These are phyloP conservation scores for Phataginus tetradactyla DNA, from an alignment of 2,797 vertebrate genomes.

Conservation along the genomic window DNA sequence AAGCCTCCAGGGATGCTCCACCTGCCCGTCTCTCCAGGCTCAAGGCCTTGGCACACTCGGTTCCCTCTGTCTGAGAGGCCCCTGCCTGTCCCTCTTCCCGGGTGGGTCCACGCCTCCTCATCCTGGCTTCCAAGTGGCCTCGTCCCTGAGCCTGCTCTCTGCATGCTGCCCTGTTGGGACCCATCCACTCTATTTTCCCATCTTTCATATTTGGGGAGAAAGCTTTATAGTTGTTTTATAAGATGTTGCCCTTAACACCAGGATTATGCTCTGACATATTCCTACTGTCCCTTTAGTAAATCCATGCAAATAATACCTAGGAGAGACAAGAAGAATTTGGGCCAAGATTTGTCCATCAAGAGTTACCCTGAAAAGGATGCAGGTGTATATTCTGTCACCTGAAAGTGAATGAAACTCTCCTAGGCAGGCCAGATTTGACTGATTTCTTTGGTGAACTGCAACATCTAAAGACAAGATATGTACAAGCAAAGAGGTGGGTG, in stretches of 20 bases:
- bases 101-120: rapidly evolving
- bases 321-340: not conserved
- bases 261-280: not conserved
- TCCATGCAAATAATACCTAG: not conserved
- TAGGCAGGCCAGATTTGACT: not conserved
- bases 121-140: not conserved
- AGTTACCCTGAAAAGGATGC: not conserved
- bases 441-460: not conserved
- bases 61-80: too few relatives aligned
- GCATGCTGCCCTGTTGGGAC: not conserved
- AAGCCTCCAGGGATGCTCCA: not conserved
- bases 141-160: rapidly evolving
- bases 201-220: not conserved
- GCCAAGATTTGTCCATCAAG: too few relatives aligned
- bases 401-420: not conserved
- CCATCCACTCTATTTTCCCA: not conserved
- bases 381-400: not conserved
- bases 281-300: not conserved
- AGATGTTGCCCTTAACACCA: not conserved
- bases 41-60: not conserved
- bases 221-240: not conserved
- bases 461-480: not conserved
- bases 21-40: not conserved
- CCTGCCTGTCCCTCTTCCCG: not conserved
- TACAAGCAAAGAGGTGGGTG: not conserved